Base-by-base conservation (phyloP, 2,113 vertebrate genomes). In the Sander lucioperca region DNA sequence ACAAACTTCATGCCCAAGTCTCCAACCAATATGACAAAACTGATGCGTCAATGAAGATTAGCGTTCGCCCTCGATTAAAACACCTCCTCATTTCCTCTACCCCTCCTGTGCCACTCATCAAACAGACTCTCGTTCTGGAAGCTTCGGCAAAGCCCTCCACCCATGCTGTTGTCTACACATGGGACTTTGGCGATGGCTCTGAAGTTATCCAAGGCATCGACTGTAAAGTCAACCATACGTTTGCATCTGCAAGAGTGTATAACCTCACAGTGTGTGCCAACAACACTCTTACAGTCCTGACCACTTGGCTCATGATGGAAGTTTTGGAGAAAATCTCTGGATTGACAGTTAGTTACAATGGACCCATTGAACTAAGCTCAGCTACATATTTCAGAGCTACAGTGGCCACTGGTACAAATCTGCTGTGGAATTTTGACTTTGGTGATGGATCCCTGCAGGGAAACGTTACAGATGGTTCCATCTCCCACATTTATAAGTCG, bases 361-460 rank as follows among this genome's bases (percentile, higher is more conserved):
- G 88, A 3, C 89, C 91, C 13, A 82, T 1, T 76, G 95, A 96
- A 74, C 83, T 93, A 2, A 91, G 82, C 23, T 84, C 84, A 18
- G 65, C 71, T 3, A 91, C 80, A 14, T 47, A 91, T 56, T 90
- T 96, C 68, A 89, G 54, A 71, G 94, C 93, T 43, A 54, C 54
- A 14, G 88, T 94, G 1, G 73, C 75, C 25, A 70, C 91, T n/a
- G 95, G 95, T 4, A 88, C 91, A 0, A 59, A 48, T 73, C 88
- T 95, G 47, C 53, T 53, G 6, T 96, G 95, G 95, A 87, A 86
- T 36, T 96, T 94, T 89, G 84, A 95, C 61, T 95, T 96, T 89
- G 96, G 95, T 23, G 95, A 96, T 84, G 95, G 94, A 16, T 89
- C 74, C 1, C 3, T 77, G 18, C 82, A 86, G 65, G 66, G 57